Conservation (phyloP, 2,888 invertebrate species). For the Drosophila rellima region DNA sequence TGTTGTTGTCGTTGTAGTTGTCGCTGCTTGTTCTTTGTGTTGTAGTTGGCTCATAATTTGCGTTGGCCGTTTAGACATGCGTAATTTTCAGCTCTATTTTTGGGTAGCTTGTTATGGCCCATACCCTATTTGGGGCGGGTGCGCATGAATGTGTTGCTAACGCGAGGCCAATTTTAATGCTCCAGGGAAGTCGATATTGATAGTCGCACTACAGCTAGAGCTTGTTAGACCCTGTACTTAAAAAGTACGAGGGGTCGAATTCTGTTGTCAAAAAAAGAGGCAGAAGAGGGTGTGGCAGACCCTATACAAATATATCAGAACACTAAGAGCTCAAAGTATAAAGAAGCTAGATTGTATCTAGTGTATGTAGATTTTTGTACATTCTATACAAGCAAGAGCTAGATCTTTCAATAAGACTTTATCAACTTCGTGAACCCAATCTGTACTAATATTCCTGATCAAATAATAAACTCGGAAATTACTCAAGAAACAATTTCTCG, state of each 20-base stretch:
- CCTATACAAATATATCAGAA: too few species aligned
- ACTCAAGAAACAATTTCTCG: too few species aligned
- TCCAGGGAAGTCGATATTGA: background rate
- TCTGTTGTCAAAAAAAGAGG: background rate
- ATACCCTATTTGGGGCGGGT: slow-evolving; percentile 44
- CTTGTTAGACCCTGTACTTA: background rate
- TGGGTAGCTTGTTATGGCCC: slow-evolving; percentile 40
- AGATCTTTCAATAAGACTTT: too few species aligned
- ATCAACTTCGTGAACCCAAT: too few species aligned
- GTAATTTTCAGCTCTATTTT: slow-evolving; percentile 72
- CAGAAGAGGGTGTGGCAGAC: background rate
- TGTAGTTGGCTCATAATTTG: slow-evolving; percentile 67
- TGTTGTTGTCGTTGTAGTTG: background rate
- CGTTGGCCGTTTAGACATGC: slow-evolving; percentile 67
- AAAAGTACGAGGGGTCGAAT: background rate
- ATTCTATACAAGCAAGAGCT: too few species aligned
- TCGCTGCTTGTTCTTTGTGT: slow-evolving; percentile 11
- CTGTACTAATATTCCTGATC: too few species aligned
- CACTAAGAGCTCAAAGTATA: too few species aligned
- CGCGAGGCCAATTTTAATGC: slow-evolving; percentile 10
- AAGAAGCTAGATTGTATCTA: too few species aligned
- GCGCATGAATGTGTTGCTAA: slow-evolving; percentile 27
- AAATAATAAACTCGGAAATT: too few species aligned
- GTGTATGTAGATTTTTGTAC: too few species aligned
- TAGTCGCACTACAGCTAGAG: background rate